Evolutionary conservation across 2,113 vertebrate species (phyloP).

Genomic region (Tachysurus vachellii): DNA sequence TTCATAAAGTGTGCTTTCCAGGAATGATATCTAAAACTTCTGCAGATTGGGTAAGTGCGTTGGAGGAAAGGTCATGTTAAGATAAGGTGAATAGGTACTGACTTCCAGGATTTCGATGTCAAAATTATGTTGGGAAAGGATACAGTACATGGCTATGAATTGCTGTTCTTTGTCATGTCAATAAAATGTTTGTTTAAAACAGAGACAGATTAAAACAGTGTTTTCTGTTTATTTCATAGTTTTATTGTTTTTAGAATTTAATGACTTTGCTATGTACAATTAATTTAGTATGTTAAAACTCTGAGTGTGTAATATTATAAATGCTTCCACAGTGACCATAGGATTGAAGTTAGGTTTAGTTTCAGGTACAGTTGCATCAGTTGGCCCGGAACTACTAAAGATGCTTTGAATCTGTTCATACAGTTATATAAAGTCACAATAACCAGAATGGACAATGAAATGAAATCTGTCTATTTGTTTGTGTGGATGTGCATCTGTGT

Average conservation of each 20-base stretch:
- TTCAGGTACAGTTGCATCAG: neutral
- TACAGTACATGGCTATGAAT: constrained; percentile 17
- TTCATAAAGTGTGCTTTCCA: constrained; percentile 43
- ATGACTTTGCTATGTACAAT: neutral
- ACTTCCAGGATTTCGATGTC: constrained; percentile 41
- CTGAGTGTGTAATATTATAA: neutral
- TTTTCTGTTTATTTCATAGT: neutral
- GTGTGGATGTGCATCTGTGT: constrained; percentile 24
- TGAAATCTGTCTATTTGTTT: neutral
- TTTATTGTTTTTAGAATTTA: neutral
- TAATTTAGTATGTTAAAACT: neutral
- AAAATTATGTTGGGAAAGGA: constrained; percentile 16
- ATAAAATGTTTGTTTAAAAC: neutral
- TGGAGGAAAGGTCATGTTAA: constrained; percentile 49
- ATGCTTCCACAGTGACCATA: neutral
- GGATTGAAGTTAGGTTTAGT: neutral
- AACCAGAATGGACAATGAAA: neutral
- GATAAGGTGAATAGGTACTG: constrained; percentile 49
- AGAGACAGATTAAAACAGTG: neutral
- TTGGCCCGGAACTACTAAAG: neutral
- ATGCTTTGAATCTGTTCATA: neutral
- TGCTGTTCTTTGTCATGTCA: constrained; percentile 15
- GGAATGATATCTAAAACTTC: constrained; percentile 42
- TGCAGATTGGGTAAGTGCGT: constrained; percentile 46
- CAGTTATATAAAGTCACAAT: neutral